These are phyloP conservation scores for Holacanthus passer DNA, from an alignment of 2,113 vertebrate genomes.

Conservation along the genomic window DNA sequence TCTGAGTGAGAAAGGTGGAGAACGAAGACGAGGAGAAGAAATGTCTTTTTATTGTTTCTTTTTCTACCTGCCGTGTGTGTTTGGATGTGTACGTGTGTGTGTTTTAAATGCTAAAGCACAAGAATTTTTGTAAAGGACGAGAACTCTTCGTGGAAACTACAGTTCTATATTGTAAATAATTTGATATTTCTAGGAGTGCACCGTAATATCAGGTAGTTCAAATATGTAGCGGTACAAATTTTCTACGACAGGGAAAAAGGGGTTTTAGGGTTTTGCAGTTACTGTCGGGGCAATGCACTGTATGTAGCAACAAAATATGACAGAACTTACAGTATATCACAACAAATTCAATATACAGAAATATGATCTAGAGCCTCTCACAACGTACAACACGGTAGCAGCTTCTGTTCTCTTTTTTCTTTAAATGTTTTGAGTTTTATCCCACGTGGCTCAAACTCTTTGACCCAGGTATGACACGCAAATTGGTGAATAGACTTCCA, in stretches of 20 bases:
- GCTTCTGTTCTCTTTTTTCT: conserved; percentile 42
- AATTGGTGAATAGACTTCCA: conserved; percentile 9
- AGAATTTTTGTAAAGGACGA: conserved; percentile 66
- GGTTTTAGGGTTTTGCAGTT: conserved; percentile 49
- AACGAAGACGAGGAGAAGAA: conserved; percentile 41
- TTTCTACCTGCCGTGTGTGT: conserved; percentile 69
- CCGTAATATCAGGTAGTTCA: conserved; percentile 78
- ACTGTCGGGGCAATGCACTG: conserved; percentile 66
- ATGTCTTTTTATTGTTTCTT: conserved; percentile 48
- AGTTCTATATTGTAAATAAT: conserved; percentile 70
- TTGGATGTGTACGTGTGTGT: conserved; percentile 27
- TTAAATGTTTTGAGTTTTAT: conserved; percentile 18
- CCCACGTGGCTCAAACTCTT: neutral
- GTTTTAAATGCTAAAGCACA: conserved; percentile 78
- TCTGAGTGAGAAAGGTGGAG: conserved; percentile 34
- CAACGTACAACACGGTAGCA: conserved; percentile 60
- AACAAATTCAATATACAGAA: conserved; percentile 34
- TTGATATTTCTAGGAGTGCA: conserved; percentile 64
- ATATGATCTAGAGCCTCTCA: conserved; percentile 41
- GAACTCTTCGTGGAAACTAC: conserved; percentile 27
- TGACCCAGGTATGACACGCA: conserved; percentile 1
- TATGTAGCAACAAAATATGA: conserved; percentile 81
- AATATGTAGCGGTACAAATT: conserved; percentile 78
- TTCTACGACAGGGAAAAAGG: conserved; percentile 57
- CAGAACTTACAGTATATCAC: conserved; percentile 71